Percentiles rank a stretch among this genome's conserved stretches.
Conservation (phyloP, 2,888 invertebrate genomes). For the Rhingia campestris region DNA sequence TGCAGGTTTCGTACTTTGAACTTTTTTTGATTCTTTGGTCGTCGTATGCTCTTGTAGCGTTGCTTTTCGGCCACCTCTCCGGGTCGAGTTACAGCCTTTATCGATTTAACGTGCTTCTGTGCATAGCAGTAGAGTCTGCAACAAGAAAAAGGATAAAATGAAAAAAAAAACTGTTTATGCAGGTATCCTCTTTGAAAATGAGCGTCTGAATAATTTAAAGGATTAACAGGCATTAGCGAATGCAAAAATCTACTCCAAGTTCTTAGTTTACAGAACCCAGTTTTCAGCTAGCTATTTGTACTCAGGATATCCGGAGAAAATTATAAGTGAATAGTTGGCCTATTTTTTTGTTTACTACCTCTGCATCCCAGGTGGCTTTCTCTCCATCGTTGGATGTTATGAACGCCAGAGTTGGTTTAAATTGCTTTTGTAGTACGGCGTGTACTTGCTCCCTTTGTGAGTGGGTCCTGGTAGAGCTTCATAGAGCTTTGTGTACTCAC, state of each 20-base stretch:
- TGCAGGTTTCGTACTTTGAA: slow-evolving; percentile 85
- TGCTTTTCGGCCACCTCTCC: slow-evolving; percentile 84
- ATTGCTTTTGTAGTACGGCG: slow-evolving; percentile 26
- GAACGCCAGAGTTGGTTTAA: slow-evolving; percentile 44
- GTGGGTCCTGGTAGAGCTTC: not conserved
- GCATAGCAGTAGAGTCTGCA: slow-evolving; percentile 96
- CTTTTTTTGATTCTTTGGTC: slow-evolving; percentile 83
- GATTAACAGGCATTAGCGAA: slow-evolving; percentile 57
- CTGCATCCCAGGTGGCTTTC: not conserved
- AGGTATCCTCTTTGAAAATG: slow-evolving; percentile 36
- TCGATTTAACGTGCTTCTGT: slow-evolving; percentile 97
- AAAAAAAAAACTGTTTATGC: slow-evolving; percentile 11
- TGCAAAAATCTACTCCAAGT: not conserved
- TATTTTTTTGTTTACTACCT: not conserved
- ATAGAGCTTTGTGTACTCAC: not conserved
- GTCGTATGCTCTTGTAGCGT: slow-evolving; percentile 83
- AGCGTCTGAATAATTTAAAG: slow-evolving; percentile 64
- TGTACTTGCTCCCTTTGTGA: not conserved
- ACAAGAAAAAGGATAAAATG: slow-evolving; percentile 71
- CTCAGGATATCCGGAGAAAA: not conserved
- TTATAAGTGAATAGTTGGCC: slow-evolving; percentile 6
- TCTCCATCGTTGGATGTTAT: slow-evolving; percentile 38
- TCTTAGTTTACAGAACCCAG: not conserved
- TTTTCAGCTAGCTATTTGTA: slow-evolving; percentile 45
- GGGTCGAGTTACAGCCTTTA: slow-evolving; percentile 93